Evolutionary conservation across 2,797 vertebrate genomes (phyloP), one percentile per base, ranked within the genome.

Genomic region (Schizopygopsis pylzovi): DNA sequence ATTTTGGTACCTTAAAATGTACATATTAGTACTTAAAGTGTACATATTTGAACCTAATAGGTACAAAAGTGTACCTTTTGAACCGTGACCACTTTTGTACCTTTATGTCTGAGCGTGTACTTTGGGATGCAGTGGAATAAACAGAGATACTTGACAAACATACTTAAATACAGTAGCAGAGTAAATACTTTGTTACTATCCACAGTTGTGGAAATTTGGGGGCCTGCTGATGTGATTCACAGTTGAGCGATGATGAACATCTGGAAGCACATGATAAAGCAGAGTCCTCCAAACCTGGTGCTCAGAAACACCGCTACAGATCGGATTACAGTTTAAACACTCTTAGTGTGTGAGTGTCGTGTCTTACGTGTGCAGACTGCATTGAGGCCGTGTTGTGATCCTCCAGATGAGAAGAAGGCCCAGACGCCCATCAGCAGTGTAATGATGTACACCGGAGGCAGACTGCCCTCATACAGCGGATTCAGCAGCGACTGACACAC

Each of bases 391-490:
- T 86, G 33, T 12, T 89, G 84, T 4, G 89, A 90, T 16, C 89
- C 90, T 82, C 91, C 91, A 52, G 89, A 87, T 2, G 90, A 90
- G 80, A 89, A 90, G 87, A 94, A 96, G 22, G 95, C 94, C 95
- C 95, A 96, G 68, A 84, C 65, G 1, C 92, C 95, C 0, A 94
- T 91, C 82, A 82, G 65, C 1, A 90, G 91, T 87, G 92, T 94
- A 88, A 95, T 88, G 72, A 91, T 70, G 63, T 95, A 96, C 52
- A 95, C 93, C 20, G 94, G 94, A 76, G 95, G 92, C 39, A 96
- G 92, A 87, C 94, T 95, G 90, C 92, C 94, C 87, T 93, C 89
- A 0, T 96, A 95, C 25, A 95, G 22, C 0, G 95, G 95, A 86
- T 96, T 95, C 88, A 93, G 91, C 85, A 96, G 92, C 0, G 95